phyloP scores from a whole-genome alignment of 1,140 invertebrate species.

The Trachelipus rathkii region DNA sequence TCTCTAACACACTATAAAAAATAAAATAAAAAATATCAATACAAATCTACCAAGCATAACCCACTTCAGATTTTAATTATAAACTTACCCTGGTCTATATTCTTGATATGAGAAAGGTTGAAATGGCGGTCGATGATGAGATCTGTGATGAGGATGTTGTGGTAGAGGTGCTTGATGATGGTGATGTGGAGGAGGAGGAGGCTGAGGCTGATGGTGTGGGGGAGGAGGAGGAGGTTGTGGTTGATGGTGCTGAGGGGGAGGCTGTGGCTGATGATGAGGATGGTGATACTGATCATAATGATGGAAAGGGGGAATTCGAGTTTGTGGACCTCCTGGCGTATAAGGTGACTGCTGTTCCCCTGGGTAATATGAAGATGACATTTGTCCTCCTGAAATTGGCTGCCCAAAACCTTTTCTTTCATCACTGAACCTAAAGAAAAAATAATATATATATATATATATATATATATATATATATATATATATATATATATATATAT shows the following conservation, averaged over 20 bases:
- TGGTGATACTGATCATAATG: conserved; percentile 16
- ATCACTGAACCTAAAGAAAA: not conserved
- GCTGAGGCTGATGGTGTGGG: conserved; percentile 18
- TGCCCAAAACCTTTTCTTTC: not conserved
- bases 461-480: not conserved
- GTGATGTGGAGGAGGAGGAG: conserved; percentile 24
- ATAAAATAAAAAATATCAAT: too few species aligned
- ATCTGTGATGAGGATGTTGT: conserved; percentile 28
- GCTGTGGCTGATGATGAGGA: conserved; percentile 21
- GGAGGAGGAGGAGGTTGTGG: conserved; percentile 23
- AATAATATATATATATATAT: conserved; percentile 4
- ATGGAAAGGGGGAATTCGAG: conserved; percentile 3
- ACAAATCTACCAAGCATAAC: too few species aligned
- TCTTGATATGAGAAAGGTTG: conserved; percentile 36
- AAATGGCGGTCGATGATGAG: conserved; percentile 36
- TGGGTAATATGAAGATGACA: not conserved
- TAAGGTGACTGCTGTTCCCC: not conserved
- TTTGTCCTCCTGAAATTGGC: not conserved
- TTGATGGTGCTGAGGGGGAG: conserved; percentile 27
- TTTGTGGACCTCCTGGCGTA: not conserved
- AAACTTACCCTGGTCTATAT: conserved; percentile 30
- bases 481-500: not conserved
- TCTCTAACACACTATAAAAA: too few species aligned
- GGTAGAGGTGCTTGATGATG: conserved; percentile 21
- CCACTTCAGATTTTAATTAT: not conserved